Evolutionary conservation across 2,888 invertebrate species (phyloP).

Genomic region (Megaustenia siamemsis): DNA sequence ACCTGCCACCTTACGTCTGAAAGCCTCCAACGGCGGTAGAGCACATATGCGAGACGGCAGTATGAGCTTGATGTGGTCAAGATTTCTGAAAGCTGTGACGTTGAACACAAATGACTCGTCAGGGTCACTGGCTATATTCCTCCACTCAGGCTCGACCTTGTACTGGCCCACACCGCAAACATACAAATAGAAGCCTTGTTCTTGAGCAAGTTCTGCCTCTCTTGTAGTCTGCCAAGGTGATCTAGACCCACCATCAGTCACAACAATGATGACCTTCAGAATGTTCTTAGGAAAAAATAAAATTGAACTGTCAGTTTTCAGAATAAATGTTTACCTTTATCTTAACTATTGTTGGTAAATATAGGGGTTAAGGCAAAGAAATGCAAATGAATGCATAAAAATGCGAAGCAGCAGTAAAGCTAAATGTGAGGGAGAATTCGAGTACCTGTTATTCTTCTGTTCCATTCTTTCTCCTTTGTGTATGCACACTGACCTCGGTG

Average conservation of each 20-base stretch:
- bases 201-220: conserved; percentile 56
- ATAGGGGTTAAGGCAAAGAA: no score
- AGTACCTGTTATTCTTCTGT: no score
- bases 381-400: no score
- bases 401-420: no score
- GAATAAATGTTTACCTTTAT: no score
- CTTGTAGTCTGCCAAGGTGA: conserved; percentile 51
- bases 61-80: conserved; percentile 60
- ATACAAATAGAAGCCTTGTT: conserved; percentile 73
- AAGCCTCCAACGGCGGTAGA: conserved; percentile 58
- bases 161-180: conserved; percentile 76
- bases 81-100: conserved; percentile 71
- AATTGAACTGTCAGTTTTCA: no score
- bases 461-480: no score
- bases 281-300: conserved; percentile 34
- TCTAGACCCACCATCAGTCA: conserved; percentile 61
- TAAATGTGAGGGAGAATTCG: no score
- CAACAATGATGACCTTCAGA: conserved; percentile 60
- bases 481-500: no score
- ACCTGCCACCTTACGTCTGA: conserved; percentile 20
- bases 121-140: conserved; percentile 73
- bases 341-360: no score
- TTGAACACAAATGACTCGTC: conserved; percentile 73
- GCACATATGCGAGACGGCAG: conserved; percentile 56
- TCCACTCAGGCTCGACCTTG: conserved; percentile 70